phyloP scores from a whole-genome alignment of 2,888 invertebrate species.

The Leucophora obtusa region DNA sequence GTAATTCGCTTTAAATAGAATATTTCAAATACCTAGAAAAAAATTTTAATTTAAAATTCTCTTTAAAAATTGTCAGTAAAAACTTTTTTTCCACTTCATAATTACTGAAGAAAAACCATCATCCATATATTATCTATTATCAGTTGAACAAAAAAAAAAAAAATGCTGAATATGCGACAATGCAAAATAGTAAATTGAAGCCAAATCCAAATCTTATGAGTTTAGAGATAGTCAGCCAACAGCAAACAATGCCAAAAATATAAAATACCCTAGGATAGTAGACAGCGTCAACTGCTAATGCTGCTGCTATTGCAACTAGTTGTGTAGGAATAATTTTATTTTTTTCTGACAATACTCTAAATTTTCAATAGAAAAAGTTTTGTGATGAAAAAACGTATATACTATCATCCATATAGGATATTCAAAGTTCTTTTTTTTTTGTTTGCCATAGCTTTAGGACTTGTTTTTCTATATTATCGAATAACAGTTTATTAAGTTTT shows the following conservation, averaged over 20 bases:
- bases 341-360: background rate
- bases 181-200: slow-evolving; percentile 24
- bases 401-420: background rate
- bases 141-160: slow-evolving; percentile 1
- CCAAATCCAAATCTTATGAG: slow-evolving; percentile 40
- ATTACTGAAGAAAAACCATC: slow-evolving; percentile 32
- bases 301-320: background rate
- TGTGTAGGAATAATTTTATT: background rate
- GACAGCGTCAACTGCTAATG: slow-evolving; percentile 30
- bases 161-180: slow-evolving; percentile 56
- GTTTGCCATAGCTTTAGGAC: slow-evolving; percentile 25
- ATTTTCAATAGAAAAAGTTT: background rate
- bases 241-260: slow-evolving; percentile 59
- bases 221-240: slow-evolving; percentile 53
- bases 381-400: background rate
- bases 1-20: too few species aligned
- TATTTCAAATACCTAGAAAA: too few species aligned
- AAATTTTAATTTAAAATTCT: too few species aligned
- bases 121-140: slow-evolving; percentile 57
- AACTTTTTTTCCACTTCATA: slow-evolving; percentile 1
- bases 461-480: slow-evolving; percentile 23
- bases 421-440: background rate
- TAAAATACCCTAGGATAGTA: slow-evolving; percentile 45
- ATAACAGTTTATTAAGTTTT: slow-evolving; percentile 26
- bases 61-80: too few species aligned